These are phyloP conservation scores for Lysandra bellargus DNA, from an alignment of 2,888 invertebrate genomes.

Conservation along the genomic window DNA sequence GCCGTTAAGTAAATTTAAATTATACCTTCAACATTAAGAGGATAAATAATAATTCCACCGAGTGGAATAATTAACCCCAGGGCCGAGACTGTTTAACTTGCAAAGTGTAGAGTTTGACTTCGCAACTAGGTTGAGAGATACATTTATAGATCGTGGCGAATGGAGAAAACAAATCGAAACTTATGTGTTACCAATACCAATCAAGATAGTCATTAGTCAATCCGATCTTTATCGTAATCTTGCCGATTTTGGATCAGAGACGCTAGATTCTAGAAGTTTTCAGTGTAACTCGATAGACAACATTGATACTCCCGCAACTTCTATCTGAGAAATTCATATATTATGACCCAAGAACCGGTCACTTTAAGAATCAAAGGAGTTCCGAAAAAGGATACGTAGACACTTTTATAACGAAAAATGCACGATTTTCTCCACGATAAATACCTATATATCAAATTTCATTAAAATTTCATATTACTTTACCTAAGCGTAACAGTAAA, in stretches of 20 bases:
- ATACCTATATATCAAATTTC: too few relatives aligned
- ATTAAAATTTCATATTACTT: too few relatives aligned
- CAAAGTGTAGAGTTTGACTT: slow-evolving; percentile 29
- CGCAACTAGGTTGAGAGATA: slow-evolving; percentile 25
- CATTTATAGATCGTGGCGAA: background rate
- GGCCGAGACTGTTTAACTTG: slow-evolving; percentile 28
- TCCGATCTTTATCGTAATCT: background rate
- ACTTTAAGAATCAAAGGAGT: too few relatives aligned
- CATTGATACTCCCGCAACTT: too few relatives aligned
- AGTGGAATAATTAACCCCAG: slow-evolving; percentile 28
- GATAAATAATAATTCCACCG: slow-evolving; percentile 20
- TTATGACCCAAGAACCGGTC: too few relatives aligned
- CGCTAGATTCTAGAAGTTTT: background rate
- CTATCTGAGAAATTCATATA: background rate
- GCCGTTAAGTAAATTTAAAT: background rate
- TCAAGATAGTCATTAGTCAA: background rate
- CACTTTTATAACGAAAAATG: too few relatives aligned
- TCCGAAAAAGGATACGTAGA: too few relatives aligned
- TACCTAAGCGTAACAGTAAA: too few relatives aligned
- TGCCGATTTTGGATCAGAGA: background rate
- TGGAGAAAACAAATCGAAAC: background rate
- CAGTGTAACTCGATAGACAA: too few relatives aligned
- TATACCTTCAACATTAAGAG: slow-evolving; percentile 4
- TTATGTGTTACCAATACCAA: background rate
- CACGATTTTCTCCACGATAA: too few relatives aligned